Conservation (phyloP, 2,888 invertebrate species). For the Meandrusa payeni region DNA sequence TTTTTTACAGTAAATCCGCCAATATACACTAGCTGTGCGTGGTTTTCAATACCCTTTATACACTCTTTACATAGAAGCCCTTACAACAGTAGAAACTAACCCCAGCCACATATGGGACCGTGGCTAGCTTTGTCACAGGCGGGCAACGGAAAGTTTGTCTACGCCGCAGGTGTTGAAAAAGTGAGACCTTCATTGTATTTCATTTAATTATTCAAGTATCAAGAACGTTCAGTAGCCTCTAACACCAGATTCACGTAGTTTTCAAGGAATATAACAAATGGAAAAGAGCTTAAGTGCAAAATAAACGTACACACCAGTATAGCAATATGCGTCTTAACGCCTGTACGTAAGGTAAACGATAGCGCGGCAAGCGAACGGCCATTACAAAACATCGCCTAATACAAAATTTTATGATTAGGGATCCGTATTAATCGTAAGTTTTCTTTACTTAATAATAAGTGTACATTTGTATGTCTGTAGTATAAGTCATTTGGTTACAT, state of each 20-base stretch:
- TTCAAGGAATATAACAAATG: conserved; percentile 42
- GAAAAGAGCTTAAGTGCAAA: conserved; percentile 51
- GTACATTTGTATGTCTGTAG: too few species aligned
- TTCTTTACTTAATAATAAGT: conserved; percentile 45
- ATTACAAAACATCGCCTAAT: conserved; percentile 70
- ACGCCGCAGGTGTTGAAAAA: too few species aligned
- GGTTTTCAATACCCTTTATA: too few species aligned
- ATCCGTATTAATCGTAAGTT: conserved; percentile 44
- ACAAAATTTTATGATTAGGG: conserved; percentile 75
- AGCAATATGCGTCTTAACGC: conserved; percentile 34
- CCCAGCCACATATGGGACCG: too few species aligned
- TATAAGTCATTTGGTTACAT: too few species aligned
- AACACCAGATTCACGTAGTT: conserved; percentile 67
- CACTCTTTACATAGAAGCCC: too few species aligned
- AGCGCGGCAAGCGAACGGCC: conserved; percentile 43
- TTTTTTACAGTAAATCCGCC: too few species aligned
- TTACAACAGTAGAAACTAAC: too few species aligned
- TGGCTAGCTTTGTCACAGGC: too few species aligned
- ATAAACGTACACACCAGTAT: conserved; percentile 31
- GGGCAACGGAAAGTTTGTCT: too few species aligned
- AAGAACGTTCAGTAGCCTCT: conserved; percentile 40
- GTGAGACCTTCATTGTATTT: too few species aligned
- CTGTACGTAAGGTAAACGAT: conserved; percentile 29
- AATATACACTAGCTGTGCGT: too few species aligned
- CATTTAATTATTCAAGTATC: conserved; percentile 50